Evolutionary conservation across 2,797 vertebrate species (phyloP), one percentile per base, ranked within the genome.

Genomic region (Macropodus opercularis): DNA sequence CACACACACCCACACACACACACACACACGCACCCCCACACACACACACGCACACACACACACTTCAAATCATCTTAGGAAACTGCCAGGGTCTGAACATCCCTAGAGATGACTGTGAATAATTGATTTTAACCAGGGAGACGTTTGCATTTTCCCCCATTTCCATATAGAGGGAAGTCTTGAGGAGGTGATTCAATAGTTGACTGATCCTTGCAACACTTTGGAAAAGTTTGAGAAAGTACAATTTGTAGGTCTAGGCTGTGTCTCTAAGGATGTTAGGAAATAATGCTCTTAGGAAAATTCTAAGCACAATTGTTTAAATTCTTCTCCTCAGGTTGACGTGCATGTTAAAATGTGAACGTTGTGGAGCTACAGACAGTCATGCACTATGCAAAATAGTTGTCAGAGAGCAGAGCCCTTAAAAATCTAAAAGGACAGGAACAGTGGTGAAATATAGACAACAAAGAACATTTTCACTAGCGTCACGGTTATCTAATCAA

Each of bases 81-180:
- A 81, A 75, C 62, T 77, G 75, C 75, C 26, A 49, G 52, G 69
- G 72, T 56, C 62, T 66, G 62, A 43, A 70, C 60, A 67, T 86
- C 88, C 75, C 84, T 66, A 18, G 79, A 88, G 84, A 75, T 55
- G 53, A 79, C 79, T 83, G 70, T 85, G 82, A 86, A 89, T 91
- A 89, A 91, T 85, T 84, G 79, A 87, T 89, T 92, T 84, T 44
- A 76, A 80, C 75, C 77, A 80, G 66, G 55, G 67, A 79, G 65
- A 87, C 26, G 47, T 82, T 83, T 71, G 69, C 57, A 63, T 72
- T 44, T 23, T n/a, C 35, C 40, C n/a, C 59, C 48, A 79, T 86
- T 88, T 86, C 73, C 73, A 83, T 77, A 70, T 62, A 65, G 74
- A 82, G 74, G 71, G 54, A 35, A 74, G 54, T 63, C 55, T 67